A percentile compares a stretch with the other conserved stretches of the same genome.
These are phyloP conservation scores for Rhinoraja longicauda DNA, from an alignment of 2,797 vertebrate species.

Conservation along the genomic window DNA sequence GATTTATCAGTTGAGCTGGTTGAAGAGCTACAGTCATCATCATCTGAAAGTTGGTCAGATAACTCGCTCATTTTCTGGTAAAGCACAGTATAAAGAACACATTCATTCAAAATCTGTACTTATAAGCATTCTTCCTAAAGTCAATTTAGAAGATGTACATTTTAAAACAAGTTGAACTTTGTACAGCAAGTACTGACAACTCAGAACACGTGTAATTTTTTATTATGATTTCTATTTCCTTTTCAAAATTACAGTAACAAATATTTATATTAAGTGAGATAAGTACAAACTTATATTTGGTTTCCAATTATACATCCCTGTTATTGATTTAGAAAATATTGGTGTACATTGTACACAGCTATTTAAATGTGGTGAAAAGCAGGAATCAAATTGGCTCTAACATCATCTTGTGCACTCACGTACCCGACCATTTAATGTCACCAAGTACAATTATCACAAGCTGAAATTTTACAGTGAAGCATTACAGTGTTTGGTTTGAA, in stretches of 20 bases:
- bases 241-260: neutral
- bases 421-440: neutral
- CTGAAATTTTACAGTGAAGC: neutral
- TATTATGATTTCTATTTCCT: neutral
- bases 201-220: neutral
- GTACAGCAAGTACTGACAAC: neutral
- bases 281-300: neutral
- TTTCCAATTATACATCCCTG: neutral
- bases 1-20: conserved; percentile 86
- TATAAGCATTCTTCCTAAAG: neutral
- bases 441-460: neutral
- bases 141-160: neutral
- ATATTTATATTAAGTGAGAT: neutral
- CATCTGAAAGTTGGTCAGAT: conserved; percentile 61
- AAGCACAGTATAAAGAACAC: neutral
- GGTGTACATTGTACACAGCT: neutral
- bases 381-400: neutral
- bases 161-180: neutral
- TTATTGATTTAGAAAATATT: neutral
- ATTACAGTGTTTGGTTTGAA: neutral
- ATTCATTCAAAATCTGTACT: neutral
- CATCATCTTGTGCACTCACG: neutral
- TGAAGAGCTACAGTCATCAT: conserved; percentile 81
- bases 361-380: neutral
- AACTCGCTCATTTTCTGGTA: conserved; percentile 49